phyloP scores from a whole-genome alignment of 1,140 invertebrate species.

The Pomacea maculata region DNA sequence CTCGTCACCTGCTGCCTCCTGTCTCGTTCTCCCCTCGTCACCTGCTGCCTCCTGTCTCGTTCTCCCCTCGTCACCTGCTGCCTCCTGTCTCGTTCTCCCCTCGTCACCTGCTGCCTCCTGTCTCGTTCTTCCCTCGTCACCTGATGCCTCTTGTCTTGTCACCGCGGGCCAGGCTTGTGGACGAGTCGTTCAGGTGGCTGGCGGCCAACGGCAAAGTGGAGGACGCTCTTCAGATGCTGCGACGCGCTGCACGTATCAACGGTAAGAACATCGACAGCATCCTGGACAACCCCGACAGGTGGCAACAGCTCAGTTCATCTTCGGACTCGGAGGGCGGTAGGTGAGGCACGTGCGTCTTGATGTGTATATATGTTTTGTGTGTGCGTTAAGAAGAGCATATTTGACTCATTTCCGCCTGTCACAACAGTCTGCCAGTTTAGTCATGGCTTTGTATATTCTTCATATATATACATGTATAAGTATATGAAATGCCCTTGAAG shows the following conservation, averaged over 20 bases:
- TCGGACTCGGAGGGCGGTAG: neutral
- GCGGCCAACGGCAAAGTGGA: slow-evolving; percentile 55
- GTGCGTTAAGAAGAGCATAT: neutral
- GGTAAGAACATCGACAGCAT: slow-evolving; percentile 30
- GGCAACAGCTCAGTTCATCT: neutral
- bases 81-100: neutral
- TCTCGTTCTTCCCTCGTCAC: neutral
- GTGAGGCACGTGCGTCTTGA: neutral
- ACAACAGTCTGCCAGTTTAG: too few species aligned
- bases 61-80: neutral
- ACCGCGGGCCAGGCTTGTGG: slow-evolving; percentile 51
- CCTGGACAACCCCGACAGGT: neutral
- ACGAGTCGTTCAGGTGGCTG: slow-evolving; percentile 64
- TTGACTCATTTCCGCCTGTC: too few species aligned
- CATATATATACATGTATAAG: too few species aligned
- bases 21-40: neutral
- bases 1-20: neutral
- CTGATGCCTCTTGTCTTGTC: neutral
- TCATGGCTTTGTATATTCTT: too few species aligned
- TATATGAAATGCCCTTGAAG: too few species aligned
- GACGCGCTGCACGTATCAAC: slow-evolving; percentile 54
- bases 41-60: neutral
- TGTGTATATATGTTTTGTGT: neutral
- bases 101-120: neutral
- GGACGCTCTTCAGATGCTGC: slow-evolving; percentile 55